phyloP scores from a whole-genome alignment of 2,113 vertebrate genomes.

The Nesogale talazaci region DNA sequence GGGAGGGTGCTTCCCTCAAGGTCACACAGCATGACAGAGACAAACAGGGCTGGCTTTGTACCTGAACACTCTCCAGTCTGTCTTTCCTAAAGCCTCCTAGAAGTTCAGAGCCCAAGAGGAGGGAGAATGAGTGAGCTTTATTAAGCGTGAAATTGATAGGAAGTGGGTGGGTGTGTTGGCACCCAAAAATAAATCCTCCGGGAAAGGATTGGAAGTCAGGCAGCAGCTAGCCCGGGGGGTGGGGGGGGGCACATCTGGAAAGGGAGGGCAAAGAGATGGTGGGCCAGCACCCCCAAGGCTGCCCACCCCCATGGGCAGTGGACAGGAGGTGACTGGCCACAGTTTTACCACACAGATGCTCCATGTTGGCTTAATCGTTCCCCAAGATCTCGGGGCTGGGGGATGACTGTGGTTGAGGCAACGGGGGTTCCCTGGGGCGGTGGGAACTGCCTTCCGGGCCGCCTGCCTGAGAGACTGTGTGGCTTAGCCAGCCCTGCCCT shows the following conservation, averaged over 20 bases:
- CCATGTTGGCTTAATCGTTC: neutral
- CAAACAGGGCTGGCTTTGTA: conserved; percentile 57
- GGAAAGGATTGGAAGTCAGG: conserved; percentile 54
- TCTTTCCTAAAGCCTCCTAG: conserved; percentile 57
- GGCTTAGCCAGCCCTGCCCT: conserved; percentile 12
- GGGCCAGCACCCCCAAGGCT: neutral
- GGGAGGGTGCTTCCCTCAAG: conserved; percentile 45
- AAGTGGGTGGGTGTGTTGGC: conserved; percentile 75
- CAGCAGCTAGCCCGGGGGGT: conserved; percentile 63
- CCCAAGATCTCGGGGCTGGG: neutral
- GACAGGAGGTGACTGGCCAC: neutral
- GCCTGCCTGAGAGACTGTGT: neutral
- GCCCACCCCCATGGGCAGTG: neutral
- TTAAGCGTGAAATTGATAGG: conserved; percentile 81
- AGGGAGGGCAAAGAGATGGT: neutral
- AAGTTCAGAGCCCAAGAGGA: conserved; percentile 67
- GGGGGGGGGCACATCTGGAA: conserved; percentile 69
- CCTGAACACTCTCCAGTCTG: conserved; percentile 32
- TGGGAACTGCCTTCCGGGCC: neutral
- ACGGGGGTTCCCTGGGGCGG: neutral
- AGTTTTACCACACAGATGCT: neutral
- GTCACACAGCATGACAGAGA: conserved; percentile 62
- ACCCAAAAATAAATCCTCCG: conserved; percentile 71
- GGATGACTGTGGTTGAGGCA: neutral
- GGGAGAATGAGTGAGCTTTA: conserved; percentile 73